Conservation (phyloP, 2,888 invertebrate genomes). For the Elmis aenea region DNA sequence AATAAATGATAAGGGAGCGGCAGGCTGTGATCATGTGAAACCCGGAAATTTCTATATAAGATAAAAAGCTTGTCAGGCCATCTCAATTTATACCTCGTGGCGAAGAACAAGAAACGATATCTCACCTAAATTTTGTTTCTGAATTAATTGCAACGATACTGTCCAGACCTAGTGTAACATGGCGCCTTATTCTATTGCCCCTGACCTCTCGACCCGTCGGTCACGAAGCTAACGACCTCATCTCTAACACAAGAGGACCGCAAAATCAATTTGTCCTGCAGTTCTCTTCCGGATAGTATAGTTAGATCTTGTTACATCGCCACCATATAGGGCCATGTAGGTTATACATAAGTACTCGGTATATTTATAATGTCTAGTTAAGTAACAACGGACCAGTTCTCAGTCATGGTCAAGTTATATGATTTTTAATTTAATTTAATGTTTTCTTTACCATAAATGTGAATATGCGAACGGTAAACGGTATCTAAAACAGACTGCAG, state of each 20-base stretch:
- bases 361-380: constrained; percentile 33
- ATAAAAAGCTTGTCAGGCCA: no score
- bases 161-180: no score
- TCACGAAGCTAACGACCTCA: constrained; percentile 34
- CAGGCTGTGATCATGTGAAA: no score
- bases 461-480: constrained; percentile 21
- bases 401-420: constrained; percentile 11
- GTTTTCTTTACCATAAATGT: constrained; percentile 16
- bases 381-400: constrained; percentile 24
- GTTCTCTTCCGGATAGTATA: constrained; percentile 20
- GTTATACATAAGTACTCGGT: constrained; percentile 32
- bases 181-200: no score
- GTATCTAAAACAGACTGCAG: no score
- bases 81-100: no score
- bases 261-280: constrained; percentile 30
- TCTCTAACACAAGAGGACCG: constrained; percentile 23
- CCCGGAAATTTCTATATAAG: no score
- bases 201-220: constrained; percentile 34
- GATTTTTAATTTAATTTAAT: constrained; percentile 19
- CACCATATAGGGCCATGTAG: constrained; percentile 36
- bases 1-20: no score
- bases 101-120: no score
- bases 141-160: no score
- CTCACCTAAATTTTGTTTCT: no score
- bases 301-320: constrained; percentile 23